Base-by-base conservation (phyloP, 2,888 invertebrate species). In the Diadromus collaris region DNA sequence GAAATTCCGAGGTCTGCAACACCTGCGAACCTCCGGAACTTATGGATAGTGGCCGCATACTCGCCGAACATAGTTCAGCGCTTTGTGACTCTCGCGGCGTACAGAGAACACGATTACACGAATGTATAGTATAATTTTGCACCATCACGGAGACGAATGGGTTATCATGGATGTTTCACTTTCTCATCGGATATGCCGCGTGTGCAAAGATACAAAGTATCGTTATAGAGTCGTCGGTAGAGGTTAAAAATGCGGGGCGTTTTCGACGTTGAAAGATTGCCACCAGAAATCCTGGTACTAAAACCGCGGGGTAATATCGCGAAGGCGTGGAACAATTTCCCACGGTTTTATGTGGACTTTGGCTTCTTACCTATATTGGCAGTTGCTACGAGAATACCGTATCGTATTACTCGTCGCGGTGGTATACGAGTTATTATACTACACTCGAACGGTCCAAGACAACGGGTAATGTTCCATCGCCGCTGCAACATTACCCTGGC, bases 21-120 rank as follows among this genome's bases (percentile, higher is more conserved):
- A 73, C 64, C 74, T 74, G 74, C 74, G 74, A 67, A 60, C 34
- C 19, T 32, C 51, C 34, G 34, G 41, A 69, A 56, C 29, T 69
- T 69, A 10, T 27, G 46, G 38, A 34, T 38, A 19, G 51, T 21
- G 9, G 2, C 9, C 48, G n/a, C n/a, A 10, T 51, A 21, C 4
- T 51, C 24, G 24, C 51, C 51, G 24, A 51, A 51, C 38, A 38
- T 38, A 38, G 13, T 38, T 38, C 38, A 13, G 13, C 13, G 2
- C 4, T 38, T 38, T 13, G 38, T 38, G 13, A 38, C 38, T 13
- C 3, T 13, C 13, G 38, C 38, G 2, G 10, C n/a, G n/a, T 38
- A 4, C 13, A 3, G 13, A 38, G 13, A 38, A 4, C 9, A 10
- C 34, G 34, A 10, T 2, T 9, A 10, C 0, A 34, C 34, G 9